phyloP scores from a whole-genome alignment of 2,797 vertebrate species.

The Enteromius argenteus region DNA sequence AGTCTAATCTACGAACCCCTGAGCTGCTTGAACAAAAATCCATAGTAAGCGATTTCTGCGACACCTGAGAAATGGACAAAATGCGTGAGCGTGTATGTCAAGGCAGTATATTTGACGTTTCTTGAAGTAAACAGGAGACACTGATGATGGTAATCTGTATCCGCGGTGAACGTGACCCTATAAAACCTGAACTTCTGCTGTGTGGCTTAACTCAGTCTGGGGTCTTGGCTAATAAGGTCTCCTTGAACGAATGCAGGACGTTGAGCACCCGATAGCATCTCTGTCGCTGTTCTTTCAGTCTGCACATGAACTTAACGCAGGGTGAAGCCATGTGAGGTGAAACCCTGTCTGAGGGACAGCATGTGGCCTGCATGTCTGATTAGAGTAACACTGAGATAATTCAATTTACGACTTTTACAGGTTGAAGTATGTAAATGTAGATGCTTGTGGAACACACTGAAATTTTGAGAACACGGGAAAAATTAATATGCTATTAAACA shows the following conservation, averaged over 20 bases:
- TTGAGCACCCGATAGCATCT: background rate
- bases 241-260: background rate
- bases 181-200: slow-evolving; percentile 15
- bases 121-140: slow-evolving; percentile 11
- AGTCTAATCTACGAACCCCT: slow-evolving; percentile 45
- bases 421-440: background rate
- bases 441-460: background rate
- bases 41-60: slow-evolving; percentile 20
- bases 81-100: background rate
- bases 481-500: background rate
- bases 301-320: slow-evolving; percentile 8
- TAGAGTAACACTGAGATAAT: background rate
- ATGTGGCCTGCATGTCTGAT: slow-evolving; percentile 26
- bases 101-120: background rate
- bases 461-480: background rate
- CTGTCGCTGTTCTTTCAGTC: background rate
- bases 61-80: slow-evolving; percentile 8
- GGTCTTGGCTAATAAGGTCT: slow-evolving; percentile 39
- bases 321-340: background rate
- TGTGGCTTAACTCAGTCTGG: slow-evolving; percentile 32
- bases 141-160: slow-evolving; percentile 22
- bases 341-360: background rate
- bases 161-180: slow-evolving; percentile 7
- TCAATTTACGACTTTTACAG: background rate
- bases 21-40: slow-evolving; percentile 45